Base-by-base conservation (phyloP, 1,140 invertebrate genomes). In the Riptortus pedestris region DNA sequence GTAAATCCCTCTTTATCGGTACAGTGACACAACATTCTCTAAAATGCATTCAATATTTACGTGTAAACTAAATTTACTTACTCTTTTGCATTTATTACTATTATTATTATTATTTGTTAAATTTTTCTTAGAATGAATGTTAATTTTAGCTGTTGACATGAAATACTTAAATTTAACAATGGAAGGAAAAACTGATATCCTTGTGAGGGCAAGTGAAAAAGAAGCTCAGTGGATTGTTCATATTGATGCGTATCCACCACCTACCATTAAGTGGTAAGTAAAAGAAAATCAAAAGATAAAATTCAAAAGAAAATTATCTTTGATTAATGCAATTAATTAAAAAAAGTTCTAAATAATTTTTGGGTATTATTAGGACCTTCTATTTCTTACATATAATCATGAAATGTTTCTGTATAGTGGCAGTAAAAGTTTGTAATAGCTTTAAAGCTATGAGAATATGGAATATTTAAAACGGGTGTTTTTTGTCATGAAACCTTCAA, bases 171-270 rank as follows among this genome's bases (percentile, higher is more conserved):
- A 33, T 59, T 59, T 59, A 38, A 1, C 5, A 3, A 33, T 59
- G 28, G 57, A 59, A 38, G 57, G 57, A 31, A 22, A 59, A 33
- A 16, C 18, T 31, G 28, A 31, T 11, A 29, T 59, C 18, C 26
- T 5, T 9, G 57, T 59, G 0, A 59, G 57, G 33, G 28, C 31
- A 33, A 26, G 27, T 29, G 57, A 59, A 22, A 29, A 12, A 31
- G 33, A 38, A 33, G 57, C 57, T n/a, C 26, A 18, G n/a, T 59
- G 57, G 57, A 59, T 31, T 33, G 57, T 59, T n/a, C 14, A 33
- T 38, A 18, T 59, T 11, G 28, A 59, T 33, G 57, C 57, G 2
- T 38, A 31, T 59, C 57, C 57, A 31, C 5, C 14, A 29, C 16
- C 57, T 27, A 26, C 22, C 14, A 22, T 57, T 4, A 1, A 11